phyloP scores from a whole-genome alignment of 2,113 vertebrate species.

The Pelmatolapia mariae region DNA sequence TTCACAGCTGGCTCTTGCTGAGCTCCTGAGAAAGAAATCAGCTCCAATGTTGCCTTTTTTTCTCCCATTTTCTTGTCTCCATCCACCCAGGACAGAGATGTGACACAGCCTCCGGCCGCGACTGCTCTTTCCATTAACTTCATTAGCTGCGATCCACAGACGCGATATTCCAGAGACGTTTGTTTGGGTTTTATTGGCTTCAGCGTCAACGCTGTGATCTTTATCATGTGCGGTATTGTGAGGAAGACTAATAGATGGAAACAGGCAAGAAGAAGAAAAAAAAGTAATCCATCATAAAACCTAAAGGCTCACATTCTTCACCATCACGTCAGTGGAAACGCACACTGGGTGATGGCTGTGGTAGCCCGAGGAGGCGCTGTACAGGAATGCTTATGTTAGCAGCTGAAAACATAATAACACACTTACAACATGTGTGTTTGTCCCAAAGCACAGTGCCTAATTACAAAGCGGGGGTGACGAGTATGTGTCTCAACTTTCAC shows the following conservation, averaged over 20 bases:
- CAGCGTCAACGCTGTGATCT: not conserved
- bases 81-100: not conserved
- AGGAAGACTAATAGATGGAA: not conserved
- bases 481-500: conserved; percentile 39
- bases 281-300: conserved; percentile 29
- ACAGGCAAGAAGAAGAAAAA: not conserved
- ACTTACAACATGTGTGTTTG: conserved; percentile 18
- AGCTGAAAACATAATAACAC: not conserved
- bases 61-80: not conserved
- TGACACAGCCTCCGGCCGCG: not conserved
- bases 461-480: conserved; percentile 36
- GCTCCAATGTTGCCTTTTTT: not conserved
- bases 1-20: conserved; percentile 20
- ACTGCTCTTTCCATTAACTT: conserved; percentile 19
- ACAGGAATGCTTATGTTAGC: not conserved
- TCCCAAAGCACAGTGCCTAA: conserved; percentile 27
- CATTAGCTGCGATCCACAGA: not conserved
- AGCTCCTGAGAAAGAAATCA: conserved; percentile 13
- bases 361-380: not conserved
- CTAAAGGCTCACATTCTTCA: not conserved
- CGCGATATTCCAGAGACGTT: conserved; percentile 1
- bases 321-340: conserved; percentile 27
- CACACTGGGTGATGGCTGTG: not conserved
- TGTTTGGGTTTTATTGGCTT: not conserved
- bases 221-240: not conserved